These are phyloP conservation scores for Oreonectes daqikongensis DNA, from an alignment of 2,797 vertebrate genomes.

Conservation along the genomic window DNA sequence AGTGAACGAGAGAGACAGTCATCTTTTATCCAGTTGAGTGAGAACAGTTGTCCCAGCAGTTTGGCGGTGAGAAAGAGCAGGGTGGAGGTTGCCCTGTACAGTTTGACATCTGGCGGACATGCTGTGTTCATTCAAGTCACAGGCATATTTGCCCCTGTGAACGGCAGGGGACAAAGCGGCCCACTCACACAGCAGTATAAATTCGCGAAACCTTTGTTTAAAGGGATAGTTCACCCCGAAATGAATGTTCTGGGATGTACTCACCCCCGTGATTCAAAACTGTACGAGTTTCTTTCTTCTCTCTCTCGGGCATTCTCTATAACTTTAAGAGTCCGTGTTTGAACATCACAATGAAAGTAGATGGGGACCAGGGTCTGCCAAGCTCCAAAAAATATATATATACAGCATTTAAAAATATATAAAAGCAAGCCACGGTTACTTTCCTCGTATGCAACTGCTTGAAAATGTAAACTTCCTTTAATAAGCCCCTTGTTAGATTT, in stretches of 20 bases:
- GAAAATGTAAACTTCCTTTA: neutral
- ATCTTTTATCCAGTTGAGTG: slow-evolving; percentile 80
- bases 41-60: slow-evolving; percentile 74
- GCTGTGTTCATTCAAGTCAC: slow-evolving; percentile 45
- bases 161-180: slow-evolving; percentile 38
- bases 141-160: slow-evolving; percentile 31
- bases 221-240: neutral
- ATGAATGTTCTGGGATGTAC: neutral
- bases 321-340: neutral
- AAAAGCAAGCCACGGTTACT: no score
- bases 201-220: slow-evolving; percentile 16
- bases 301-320: neutral
- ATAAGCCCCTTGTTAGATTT: neutral
- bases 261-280: neutral
- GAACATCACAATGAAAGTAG: neutral
- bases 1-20: slow-evolving; percentile 59
- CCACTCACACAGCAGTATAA: slow-evolving; percentile 23
- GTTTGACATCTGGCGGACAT: slow-evolving; percentile 52
- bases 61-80: slow-evolving; percentile 62
- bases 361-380: neutral
- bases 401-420: no score
- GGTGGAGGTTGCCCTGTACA: slow-evolving; percentile 48
- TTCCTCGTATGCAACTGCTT: neutral
- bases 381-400: neutral
- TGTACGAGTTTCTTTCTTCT: neutral